These are phyloP conservation scores for Naja naja DNA, from an alignment of 2,113 vertebrate species.

Conservation along the genomic window DNA sequence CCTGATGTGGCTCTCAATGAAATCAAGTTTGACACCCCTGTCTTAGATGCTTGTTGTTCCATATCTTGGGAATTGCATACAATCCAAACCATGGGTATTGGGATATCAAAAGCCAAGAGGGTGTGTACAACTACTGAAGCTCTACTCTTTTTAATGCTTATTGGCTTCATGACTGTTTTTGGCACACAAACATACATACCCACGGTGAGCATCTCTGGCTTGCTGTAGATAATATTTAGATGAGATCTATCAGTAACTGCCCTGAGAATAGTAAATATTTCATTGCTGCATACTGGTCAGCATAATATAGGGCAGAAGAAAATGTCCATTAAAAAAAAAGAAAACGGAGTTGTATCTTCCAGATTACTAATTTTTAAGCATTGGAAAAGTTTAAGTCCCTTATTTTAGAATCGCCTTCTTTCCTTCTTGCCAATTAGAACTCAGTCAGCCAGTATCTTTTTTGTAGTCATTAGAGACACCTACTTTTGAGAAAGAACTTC, in stretches of 20 bases:
- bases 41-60: conserved; percentile 4
- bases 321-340: neutral
- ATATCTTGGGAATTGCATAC: conserved; percentile 1
- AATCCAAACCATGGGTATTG: neutral
- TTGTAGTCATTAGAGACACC: neutral
- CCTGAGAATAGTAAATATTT: neutral
- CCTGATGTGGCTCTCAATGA: too few species aligned
- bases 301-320: neutral
- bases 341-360: neutral
- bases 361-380: neutral
- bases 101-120: neutral
- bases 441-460: neutral
- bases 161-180: neutral
- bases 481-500: neutral
- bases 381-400: neutral
- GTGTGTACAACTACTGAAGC: neutral
- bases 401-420: neutral
- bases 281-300: neutral
- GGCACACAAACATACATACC: neutral
- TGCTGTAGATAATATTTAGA: neutral
- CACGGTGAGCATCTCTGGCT: neutral
- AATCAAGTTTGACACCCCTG: too few species aligned
- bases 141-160: neutral
- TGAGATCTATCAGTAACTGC: neutral
- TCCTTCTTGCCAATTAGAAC: neutral